phyloP scores from a whole-genome alignment of 2,888 invertebrate species.

The Clunio marinus region DNA sequence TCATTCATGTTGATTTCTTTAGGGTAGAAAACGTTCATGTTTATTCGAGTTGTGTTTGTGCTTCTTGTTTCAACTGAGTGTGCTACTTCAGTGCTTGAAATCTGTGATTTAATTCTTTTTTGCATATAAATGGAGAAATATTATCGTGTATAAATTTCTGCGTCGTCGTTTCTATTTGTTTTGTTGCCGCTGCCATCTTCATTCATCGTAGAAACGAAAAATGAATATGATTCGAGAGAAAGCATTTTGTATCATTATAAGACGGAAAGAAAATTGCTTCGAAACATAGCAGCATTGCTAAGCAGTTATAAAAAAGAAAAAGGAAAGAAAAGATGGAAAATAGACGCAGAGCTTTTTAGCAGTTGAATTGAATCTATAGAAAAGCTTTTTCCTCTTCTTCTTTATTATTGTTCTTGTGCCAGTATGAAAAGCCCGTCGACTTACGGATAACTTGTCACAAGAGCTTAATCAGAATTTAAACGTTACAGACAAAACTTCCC shows the following conservation, averaged over 20 bases:
- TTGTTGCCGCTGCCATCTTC: not conserved
- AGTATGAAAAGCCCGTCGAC: too few species aligned
- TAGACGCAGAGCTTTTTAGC: conserved; percentile 6
- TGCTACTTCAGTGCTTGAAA: conserved; percentile 28
- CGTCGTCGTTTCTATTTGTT: not conserved
- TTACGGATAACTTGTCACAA: too few species aligned
- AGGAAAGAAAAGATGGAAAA: not conserved
- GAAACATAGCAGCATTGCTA: too few species aligned
- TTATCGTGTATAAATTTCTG: conserved; percentile 25
- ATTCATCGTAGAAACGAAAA: too few species aligned
- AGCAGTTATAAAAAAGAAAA: too few species aligned
- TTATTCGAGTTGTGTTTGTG: conserved; percentile 11
- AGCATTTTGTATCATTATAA: conserved; percentile 19
- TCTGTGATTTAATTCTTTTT: conserved; percentile 36
- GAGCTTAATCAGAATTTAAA: too few species aligned
- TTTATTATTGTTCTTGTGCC: too few species aligned
- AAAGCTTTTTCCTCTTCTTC: too few species aligned
- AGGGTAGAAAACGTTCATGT: not conserved
- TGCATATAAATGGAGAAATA: conserved; percentile 38
- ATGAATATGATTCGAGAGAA: too few species aligned
- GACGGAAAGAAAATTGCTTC: not conserved
- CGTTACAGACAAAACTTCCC: too few species aligned
- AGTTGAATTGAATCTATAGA: conserved; percentile 7
- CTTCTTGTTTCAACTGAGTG: not conserved
- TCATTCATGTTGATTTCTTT: too few species aligned